Percentiles rank a stretch among this genome's conserved stretches.
Conservation (phyloP, 2,888 invertebrate genomes). For the Ophion costatus region DNA sequence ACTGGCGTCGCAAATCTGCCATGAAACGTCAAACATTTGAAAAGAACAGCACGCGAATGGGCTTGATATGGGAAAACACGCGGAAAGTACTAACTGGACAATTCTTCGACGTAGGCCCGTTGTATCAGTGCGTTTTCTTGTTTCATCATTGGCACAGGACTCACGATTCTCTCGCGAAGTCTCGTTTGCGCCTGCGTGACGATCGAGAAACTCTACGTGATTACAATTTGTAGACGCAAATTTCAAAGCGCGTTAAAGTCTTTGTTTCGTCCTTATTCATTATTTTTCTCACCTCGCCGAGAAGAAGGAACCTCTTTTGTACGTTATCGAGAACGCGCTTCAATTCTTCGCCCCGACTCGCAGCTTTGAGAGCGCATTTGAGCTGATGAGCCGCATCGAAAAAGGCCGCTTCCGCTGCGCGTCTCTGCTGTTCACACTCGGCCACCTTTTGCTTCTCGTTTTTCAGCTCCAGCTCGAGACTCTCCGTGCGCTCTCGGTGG, state of each 20-base stretch:
- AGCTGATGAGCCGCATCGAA: constrained; percentile 83
- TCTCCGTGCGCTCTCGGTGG: constrained; percentile 84
- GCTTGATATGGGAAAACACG: neutral
- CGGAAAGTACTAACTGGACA: constrained; percentile 74
- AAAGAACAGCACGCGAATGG: neutral
- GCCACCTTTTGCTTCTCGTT: constrained; percentile 82
- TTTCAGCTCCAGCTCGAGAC: constrained; percentile 84
- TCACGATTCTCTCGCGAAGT: constrained; percentile 77
- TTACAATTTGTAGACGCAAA: neutral
- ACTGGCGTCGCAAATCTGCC: constrained; percentile 85
- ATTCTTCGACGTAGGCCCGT: constrained; percentile 80
- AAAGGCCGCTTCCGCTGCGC: constrained; percentile 83
- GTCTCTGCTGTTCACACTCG: constrained; percentile 77
- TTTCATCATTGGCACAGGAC: constrained; percentile 76
- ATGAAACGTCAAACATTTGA: neutral
- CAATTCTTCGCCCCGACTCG: constrained; percentile 80
- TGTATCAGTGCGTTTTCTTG: constrained; percentile 80
- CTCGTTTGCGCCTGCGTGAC: constrained; percentile 76
- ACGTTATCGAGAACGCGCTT: constrained; percentile 78
- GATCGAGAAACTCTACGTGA: neutral
- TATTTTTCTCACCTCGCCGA: constrained; percentile 77
- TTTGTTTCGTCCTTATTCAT: neutral
- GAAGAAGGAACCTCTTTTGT: constrained; percentile 79
- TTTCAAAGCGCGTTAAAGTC: neutral
- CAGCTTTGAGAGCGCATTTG: constrained; percentile 82